These are phyloP conservation scores for Petrocephalus schoutedeni DNA, from an alignment of 2,797 vertebrate species.

Conservation along the genomic window DNA sequence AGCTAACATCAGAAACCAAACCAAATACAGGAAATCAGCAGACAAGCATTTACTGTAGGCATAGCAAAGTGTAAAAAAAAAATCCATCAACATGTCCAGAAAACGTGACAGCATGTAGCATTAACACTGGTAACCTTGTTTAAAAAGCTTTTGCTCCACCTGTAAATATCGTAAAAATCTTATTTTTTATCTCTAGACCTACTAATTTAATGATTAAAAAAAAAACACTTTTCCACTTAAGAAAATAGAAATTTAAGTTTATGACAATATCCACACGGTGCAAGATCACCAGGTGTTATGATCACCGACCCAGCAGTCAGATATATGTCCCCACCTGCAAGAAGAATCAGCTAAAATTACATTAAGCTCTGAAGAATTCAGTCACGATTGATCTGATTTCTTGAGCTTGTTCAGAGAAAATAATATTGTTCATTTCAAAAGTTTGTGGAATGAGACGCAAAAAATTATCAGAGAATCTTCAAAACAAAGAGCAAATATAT, in stretches of 20 bases:
- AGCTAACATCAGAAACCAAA: not conserved
- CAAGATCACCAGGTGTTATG: not conserved
- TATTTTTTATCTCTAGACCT: not conserved
- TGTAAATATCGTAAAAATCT: not conserved
- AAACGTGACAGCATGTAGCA: not conserved
- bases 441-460: not conserved
- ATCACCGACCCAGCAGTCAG: not conserved
- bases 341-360: not conserved
- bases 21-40: not conserved
- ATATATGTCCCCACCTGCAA: not conserved
- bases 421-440: not conserved
- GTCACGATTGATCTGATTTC: not conserved
- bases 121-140: not conserved
- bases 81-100: not conserved
- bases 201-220: not conserved
- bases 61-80: not conserved
- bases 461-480: not conserved
- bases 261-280: not conserved
- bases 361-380: not conserved
- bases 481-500: not conserved
- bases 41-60: not conserved
- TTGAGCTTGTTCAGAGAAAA: not conserved
- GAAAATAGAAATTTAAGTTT: not conserved
- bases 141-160: constrained; percentile 1
- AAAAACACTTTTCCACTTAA: not conserved